Base-by-base conservation (phyloP, 2,797 vertebrate species). In the Paratrypauchen microcephalus region DNA sequence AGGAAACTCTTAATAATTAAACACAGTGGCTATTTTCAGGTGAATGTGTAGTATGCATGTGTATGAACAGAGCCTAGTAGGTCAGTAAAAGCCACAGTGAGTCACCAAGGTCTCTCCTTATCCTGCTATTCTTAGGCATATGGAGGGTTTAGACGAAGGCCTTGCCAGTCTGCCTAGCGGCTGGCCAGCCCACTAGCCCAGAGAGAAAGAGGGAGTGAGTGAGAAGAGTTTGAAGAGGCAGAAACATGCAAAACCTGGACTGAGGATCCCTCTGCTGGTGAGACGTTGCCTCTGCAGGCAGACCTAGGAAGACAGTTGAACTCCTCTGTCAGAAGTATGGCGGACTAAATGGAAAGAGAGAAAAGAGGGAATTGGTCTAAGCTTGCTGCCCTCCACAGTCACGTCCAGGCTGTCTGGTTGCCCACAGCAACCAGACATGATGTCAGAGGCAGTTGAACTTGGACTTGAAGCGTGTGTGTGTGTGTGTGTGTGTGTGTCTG, bases 381-480 rank as follows among this genome's bases (percentile, higher is more conserved):
- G 89, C 90, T 90, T 79, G 41, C 84, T 92, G 87, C 90, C 86
- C 91, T 93, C 90, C 91, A 90, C 92, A 92, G 94, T 95, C 95
- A 95, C 93, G 94, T 95, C 93, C 92, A 80, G 88, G 91, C 93
- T 91, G 94, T 96, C 95, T 96, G 93, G 95, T 97, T 95, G 94
- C 95, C 82, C 79, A 2, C 79, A 82, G 94, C 94, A 95, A 95
- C 95, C 92, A 96, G 95, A 96, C 95, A 95, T 96, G 95, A 96
- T 95, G 95, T 96, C 94, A 96, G 94, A 92, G 90, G 91, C 92
- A 93, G 94, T 93, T 95, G 94, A 95, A 95, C 94, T 94, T 95
- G 93, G 93, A 94, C 93, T 94, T 94, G 85, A 80, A 77, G 79
- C 68, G 74, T 87, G 90, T 80, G 74, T 45, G 63, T 57, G 71